phyloP scores from a whole-genome alignment of 2,113 vertebrate species.

The Hippocampus comes region DNA sequence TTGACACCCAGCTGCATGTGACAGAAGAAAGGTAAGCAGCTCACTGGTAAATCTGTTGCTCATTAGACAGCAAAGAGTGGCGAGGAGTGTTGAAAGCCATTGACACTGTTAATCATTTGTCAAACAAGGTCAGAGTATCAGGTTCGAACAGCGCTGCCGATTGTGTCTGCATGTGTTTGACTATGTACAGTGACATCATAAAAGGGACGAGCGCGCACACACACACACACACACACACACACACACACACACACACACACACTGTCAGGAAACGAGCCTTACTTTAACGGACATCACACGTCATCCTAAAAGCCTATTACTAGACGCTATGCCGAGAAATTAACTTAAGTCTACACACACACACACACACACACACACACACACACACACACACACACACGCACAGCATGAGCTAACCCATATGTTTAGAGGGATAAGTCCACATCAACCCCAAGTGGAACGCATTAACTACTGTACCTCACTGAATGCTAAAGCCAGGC shows the following conservation, averaged over 20 bases:
- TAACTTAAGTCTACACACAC: constrained; percentile 21
- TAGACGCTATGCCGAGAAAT: constrained; percentile 16
- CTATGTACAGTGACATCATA: neutral
- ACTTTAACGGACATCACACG: constrained; percentile 4
- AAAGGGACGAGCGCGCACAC: neutral
- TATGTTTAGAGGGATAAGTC: constrained; percentile 55
- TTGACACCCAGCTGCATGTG: neutral
- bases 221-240: neutral
- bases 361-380: constrained; percentile 10
- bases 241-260: neutral
- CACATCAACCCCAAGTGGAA: constrained; percentile 38
- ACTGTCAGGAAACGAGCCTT: neutral
- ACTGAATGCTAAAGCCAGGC: constrained; percentile 12
- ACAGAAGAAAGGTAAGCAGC: neutral
- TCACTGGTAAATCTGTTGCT: neutral
- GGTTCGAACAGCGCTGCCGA: neutral
- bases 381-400: constrained; percentile 13
- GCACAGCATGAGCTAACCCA: constrained; percentile 38
- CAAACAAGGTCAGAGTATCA: neutral
- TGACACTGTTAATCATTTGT: constrained; percentile 40
- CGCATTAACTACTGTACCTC: constrained; percentile 29
- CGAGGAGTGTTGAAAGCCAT: neutral
- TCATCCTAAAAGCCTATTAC: constrained; percentile 40
- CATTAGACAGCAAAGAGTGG: neutral
- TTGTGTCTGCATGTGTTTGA: neutral